phyloP scores from a whole-genome alignment of 1,140 invertebrate species.

The Pygmarrhopalites habei region DNA sequence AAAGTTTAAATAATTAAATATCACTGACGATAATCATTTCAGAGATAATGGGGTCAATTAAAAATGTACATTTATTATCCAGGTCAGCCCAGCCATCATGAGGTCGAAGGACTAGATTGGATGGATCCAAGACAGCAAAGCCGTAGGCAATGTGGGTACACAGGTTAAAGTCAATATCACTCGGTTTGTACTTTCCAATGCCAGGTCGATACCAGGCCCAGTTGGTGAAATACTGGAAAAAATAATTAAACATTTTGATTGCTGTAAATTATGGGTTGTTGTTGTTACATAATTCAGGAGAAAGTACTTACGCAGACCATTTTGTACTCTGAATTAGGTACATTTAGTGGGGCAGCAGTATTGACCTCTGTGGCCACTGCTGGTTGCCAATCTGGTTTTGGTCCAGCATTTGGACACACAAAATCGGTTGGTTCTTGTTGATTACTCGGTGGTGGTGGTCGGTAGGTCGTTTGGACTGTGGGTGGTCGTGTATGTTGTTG shows the following conservation, averaged over 20 bases:
- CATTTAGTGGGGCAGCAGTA: constrained; percentile 24
- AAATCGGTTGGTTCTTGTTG: background rate
- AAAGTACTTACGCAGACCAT: too few relatives aligned
- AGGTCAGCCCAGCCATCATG: constrained; percentile 41
- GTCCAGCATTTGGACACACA: constrained; percentile 4
- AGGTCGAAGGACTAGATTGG: constrained; percentile 51
- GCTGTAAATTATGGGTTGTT: too few relatives aligned
- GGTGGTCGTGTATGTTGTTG: constrained; percentile 1
- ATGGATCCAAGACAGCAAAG: constrained; percentile 57
- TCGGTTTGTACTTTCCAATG: constrained; percentile 56
- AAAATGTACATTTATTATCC: constrained; percentile 38
- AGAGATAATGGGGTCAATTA: background rate
- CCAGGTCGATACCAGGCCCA: constrained; percentile 65
- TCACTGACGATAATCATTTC: background rate
- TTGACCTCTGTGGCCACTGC: constrained; percentile 11
- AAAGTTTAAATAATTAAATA: constrained; percentile 40
- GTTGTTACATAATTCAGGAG: too few relatives aligned
- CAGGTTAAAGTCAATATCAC: constrained; percentile 57
- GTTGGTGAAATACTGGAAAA: constrained; percentile 56
- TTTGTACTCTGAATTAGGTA: constrained; percentile 45
- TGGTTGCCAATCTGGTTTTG: constrained; percentile 21
- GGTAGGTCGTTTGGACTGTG: constrained; percentile 11
- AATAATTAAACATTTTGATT: too few relatives aligned
- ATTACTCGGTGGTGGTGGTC: background rate
- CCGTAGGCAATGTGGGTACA: constrained; percentile 69